These are phyloP conservation scores for Cheilosia impressa DNA, from an alignment of 2,888 invertebrate genomes.

Conservation along the genomic window DNA sequence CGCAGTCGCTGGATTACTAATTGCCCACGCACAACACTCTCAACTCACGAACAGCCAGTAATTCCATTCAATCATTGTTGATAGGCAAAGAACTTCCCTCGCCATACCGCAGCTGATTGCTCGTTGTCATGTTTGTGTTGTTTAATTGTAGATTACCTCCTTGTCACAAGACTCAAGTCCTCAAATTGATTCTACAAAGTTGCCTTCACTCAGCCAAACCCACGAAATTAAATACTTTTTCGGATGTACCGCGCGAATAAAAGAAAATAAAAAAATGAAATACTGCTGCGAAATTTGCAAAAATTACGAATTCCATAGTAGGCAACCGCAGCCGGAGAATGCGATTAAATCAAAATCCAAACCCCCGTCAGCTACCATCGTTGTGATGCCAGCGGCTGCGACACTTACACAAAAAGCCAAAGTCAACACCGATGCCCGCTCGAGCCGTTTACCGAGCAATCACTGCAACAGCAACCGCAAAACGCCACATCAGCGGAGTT, in stretches of 20 bases:
- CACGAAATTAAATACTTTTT: slow-evolving; percentile 11
- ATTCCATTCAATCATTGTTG: too few species aligned
- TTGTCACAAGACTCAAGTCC: slow-evolving; percentile 25
- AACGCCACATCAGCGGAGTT: slow-evolving; percentile 78
- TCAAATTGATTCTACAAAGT: slow-evolving; percentile 1
- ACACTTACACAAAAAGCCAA: slow-evolving; percentile 25
- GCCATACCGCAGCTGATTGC: slow-evolving; percentile 17
- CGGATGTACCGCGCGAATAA: neutral
- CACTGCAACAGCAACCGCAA: slow-evolving; percentile 75
- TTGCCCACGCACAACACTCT: too few species aligned
- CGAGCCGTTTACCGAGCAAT: slow-evolving; percentile 76
- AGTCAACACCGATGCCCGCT: slow-evolving; percentile 50
- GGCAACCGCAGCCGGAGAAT: slow-evolving; percentile 33
- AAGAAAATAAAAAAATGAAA: slow-evolving; percentile 32
- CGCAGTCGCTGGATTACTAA: too few species aligned
- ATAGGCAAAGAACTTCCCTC: slow-evolving; percentile 5
- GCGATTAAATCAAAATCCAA: slow-evolving; percentile 55
- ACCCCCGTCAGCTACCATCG: slow-evolving; percentile 50
- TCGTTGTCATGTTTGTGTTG: slow-evolving; percentile 38
- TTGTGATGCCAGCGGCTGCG: slow-evolving; percentile 60
- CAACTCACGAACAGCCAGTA: too few species aligned
- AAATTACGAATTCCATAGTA: slow-evolving; percentile 46
- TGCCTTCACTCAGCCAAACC: neutral
- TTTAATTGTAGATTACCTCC: slow-evolving; percentile 61
- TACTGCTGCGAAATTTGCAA: slow-evolving; percentile 59